These are phyloP conservation scores for Ranitomeya variabilis DNA, from an alignment of 2,113 vertebrate species.

Conservation along the genomic window DNA sequence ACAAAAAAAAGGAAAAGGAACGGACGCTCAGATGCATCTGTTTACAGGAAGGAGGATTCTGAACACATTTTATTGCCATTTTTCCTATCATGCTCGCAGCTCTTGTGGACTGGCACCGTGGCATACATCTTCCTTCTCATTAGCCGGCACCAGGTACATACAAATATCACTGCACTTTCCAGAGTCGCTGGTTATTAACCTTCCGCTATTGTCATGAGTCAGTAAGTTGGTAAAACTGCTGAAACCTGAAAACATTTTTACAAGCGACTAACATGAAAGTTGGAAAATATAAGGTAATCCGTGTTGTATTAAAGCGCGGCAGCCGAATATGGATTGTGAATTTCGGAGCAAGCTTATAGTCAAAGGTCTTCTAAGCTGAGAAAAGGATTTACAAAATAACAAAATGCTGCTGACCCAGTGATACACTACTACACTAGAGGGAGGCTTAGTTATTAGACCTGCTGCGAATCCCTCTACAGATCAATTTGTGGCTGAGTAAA, in stretches of 20 bases:
- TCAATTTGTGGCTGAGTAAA: constrained; percentile 51
- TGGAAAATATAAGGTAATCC: constrained; percentile 41
- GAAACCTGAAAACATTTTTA: constrained; percentile 38
- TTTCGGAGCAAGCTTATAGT: constrained; percentile 34
- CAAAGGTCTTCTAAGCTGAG: constrained; percentile 52
- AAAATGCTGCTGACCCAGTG: constrained; percentile 49
- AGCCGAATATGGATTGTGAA: constrained; percentile 32
- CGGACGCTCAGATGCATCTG: too few species aligned
- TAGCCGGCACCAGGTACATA: background rate
- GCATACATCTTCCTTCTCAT: background rate
- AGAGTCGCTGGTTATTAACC: background rate
- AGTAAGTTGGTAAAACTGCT: constrained; percentile 16
- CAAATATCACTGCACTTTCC: background rate
- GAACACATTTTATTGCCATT: background rate
- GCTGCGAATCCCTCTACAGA: constrained; percentile 47
- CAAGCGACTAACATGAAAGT: constrained; percentile 32
- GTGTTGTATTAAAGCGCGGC: constrained; percentile 25
- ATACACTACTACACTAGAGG: constrained; percentile 34
- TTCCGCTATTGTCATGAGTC: constrained; percentile 6
- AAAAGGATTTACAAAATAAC: constrained; percentile 47
- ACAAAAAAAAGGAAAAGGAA: too few species aligned
- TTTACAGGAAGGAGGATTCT: background rate
- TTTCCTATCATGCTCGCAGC: background rate
- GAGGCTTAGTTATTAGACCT: constrained; percentile 38
- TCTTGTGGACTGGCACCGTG: background rate